Percentiles rank a stretch among this genome's conserved stretches.
These are phyloP conservation scores for Caerostris darwini DNA, from an alignment of 1,140 invertebrate species.

Conservation along the genomic window DNA sequence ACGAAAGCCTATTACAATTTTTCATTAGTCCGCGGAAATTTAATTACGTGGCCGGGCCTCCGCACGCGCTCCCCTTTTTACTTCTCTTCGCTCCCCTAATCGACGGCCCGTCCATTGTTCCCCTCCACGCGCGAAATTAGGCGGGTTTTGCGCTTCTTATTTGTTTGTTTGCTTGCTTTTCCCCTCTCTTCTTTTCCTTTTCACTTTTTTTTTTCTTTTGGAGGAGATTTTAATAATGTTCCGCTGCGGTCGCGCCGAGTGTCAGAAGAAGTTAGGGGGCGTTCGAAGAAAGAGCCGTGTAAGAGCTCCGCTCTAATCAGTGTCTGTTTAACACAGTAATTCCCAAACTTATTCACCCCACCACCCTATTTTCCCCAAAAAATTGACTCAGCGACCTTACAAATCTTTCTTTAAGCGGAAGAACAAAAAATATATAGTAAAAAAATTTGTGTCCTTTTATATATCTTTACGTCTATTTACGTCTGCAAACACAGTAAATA, in stretches of 20 bases:
- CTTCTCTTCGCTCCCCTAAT: slow-evolving; percentile 39
- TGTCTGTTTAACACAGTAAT: too few species aligned
- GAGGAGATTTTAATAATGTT: slow-evolving; percentile 51
- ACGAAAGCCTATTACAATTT: slow-evolving; percentile 73
- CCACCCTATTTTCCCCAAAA: too few species aligned
- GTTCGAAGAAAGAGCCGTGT: not conserved
- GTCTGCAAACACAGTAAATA: too few species aligned
- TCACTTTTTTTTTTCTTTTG: not conserved
- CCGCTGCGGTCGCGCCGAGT: not conserved
- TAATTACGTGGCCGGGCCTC: slow-evolving; percentile 64
- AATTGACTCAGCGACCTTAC: too few species aligned
- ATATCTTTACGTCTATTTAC: too few species aligned
- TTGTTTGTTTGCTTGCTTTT: not conserved
- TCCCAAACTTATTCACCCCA: too few species aligned
- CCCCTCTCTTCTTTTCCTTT: not conserved
- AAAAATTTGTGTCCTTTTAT: too few species aligned
- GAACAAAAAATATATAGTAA: too few species aligned
- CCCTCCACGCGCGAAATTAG: slow-evolving; percentile 51
- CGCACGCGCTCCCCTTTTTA: not conserved
- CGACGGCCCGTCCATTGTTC: slow-evolving; percentile 33
- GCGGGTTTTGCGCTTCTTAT: slow-evolving; percentile 42
- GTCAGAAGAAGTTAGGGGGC: slow-evolving; percentile 3
- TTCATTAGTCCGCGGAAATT: slow-evolving; percentile 76
- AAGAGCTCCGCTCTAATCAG: too few species aligned
- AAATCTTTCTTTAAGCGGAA: too few species aligned